A percentile compares a stretch with the other conserved stretches of the same genome.
Evolutionary conservation across 2,797 vertebrate species (phyloP).

Genomic region (Rhynchonycteris naso): DNA sequence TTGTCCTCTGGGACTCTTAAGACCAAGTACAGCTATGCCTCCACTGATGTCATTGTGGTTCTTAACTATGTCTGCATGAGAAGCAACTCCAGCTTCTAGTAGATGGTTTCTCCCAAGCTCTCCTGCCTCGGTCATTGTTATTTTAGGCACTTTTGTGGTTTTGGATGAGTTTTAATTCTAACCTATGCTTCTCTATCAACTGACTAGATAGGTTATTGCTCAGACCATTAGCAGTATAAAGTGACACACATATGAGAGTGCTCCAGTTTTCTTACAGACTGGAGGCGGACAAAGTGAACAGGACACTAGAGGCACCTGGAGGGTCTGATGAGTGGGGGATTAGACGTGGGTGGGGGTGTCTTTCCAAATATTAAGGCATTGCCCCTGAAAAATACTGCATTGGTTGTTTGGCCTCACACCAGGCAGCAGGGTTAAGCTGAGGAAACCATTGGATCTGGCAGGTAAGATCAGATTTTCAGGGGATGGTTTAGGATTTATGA

Average conservation of each 20-base stretch:
- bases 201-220: not conserved
- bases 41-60: fast-evolving
- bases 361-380: not conserved
- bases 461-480: not conserved
- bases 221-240: not conserved
- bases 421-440: not conserved
- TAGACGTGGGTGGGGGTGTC: not conserved
- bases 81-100: not conserved
- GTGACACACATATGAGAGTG: not conserved
- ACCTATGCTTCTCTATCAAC: not conserved
- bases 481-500: not conserved
- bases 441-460: not conserved
- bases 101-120: not conserved
- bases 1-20: not conserved
- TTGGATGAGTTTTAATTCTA: not conserved
- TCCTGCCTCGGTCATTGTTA: no score
- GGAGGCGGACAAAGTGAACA: not conserved
- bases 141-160: not conserved
- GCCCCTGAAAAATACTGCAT: not conserved
- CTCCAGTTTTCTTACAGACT: not conserved
- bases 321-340: not conserved
- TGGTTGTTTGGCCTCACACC: not conserved
- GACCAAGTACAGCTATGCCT: not conserved
- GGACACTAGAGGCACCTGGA: not conserved
- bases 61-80: fast-evolving